phyloP scores from a whole-genome alignment of 2,888 invertebrate species.

The Cerastis leucographa region DNA sequence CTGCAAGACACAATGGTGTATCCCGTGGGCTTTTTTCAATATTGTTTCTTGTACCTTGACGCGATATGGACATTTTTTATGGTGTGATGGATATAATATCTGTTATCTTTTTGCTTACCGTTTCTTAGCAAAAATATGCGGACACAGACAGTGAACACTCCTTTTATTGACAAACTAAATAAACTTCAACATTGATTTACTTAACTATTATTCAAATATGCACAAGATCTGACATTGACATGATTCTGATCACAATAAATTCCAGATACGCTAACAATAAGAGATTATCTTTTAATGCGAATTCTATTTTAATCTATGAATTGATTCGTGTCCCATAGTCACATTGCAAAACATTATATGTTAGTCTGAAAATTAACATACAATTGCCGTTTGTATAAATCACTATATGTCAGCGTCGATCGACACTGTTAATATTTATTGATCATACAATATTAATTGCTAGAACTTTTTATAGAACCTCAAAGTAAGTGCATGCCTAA shows the following conservation, averaged over 20 bases:
- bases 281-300: constrained; percentile 42
- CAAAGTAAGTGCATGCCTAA: constrained; percentile 3
- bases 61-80: neutral
- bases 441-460: constrained; percentile 20
- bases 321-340: constrained; percentile 42
- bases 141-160: neutral
- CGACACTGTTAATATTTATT: constrained; percentile 18
- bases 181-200: constrained; percentile 8
- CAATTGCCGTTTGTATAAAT: constrained; percentile 57
- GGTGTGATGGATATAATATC: neutral
- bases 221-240: constrained; percentile 42
- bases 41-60: neutral
- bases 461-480: constrained; percentile 14
- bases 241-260: constrained; percentile 42
- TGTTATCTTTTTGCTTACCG: neutral
- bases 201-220: constrained; percentile 7
- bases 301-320: constrained; percentile 55
- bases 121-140: neutral
- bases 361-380: constrained; percentile 59
- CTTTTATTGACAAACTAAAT: constrained; percentile 17
- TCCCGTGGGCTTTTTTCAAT: neutral
- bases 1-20: neutral
- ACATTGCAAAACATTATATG: constrained; percentile 37
- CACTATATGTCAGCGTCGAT: constrained; percentile 15
- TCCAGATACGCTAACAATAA: constrained; percentile 33